A percentile compares a stretch with the other conserved stretches of the same genome.
Evolutionary conservation across 2,888 invertebrate genomes (phyloP).

Genomic region (Callyntrura sp.): DNA sequence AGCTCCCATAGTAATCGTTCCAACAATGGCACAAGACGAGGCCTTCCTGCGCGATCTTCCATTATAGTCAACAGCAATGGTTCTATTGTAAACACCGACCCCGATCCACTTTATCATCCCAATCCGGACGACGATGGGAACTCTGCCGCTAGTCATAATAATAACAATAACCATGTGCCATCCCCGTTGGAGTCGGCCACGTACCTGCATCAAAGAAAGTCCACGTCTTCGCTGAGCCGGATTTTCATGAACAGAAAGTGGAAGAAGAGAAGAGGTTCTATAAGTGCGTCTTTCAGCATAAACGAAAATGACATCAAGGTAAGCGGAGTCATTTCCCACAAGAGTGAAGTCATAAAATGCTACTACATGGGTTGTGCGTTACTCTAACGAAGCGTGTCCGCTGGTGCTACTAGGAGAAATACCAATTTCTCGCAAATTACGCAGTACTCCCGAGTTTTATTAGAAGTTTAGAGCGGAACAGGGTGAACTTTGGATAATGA

Average conservation of each 20-base stretch:
- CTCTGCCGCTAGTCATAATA: slow-evolving; percentile 46
- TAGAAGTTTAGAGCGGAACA: too few species aligned
- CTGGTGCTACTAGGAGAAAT: too few species aligned
- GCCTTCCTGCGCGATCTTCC: slow-evolving; percentile 68
- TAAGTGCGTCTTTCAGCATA: slow-evolving; percentile 87
- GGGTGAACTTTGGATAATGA: too few species aligned
- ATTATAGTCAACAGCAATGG: slow-evolving; percentile 75
- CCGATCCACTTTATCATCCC: slow-evolving; percentile 65
- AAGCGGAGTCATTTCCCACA: slow-evolving; percentile 31
- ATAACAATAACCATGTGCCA: slow-evolving; percentile 63
- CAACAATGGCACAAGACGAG: slow-evolving; percentile 55
- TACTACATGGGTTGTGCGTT: background rate
- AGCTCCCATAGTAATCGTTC: slow-evolving; percentile 60
- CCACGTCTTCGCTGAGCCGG: slow-evolving; percentile 80
- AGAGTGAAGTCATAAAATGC: background rate
- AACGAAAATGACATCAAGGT: slow-evolving; percentile 86
- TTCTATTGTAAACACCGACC: slow-evolving; percentile 75
- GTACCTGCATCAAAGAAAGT: slow-evolving; percentile 80
- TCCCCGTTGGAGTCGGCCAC: slow-evolving; percentile 74
- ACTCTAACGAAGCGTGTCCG: slow-evolving; percentile 36
- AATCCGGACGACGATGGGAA: slow-evolving; percentile 51
- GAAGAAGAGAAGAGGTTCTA: slow-evolving; percentile 85
- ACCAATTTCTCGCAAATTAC: too few species aligned
- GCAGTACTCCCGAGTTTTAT: too few species aligned
- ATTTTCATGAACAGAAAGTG: slow-evolving; percentile 84